Evolutionary conservation across 2,797 vertebrate genomes (phyloP).

Genomic region (Anguilla obscura): DNA sequence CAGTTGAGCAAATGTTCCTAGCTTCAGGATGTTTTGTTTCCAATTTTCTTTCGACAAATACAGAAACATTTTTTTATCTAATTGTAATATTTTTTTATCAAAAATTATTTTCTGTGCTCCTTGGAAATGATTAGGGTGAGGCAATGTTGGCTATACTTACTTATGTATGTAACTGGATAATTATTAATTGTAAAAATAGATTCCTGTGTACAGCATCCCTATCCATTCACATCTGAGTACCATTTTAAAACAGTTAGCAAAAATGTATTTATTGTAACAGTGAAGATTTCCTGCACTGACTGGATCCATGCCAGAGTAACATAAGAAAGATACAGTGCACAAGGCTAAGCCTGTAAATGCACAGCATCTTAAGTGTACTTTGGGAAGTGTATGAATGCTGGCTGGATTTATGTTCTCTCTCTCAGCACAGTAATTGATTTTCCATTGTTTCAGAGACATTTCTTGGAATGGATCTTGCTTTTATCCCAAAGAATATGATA

Average conservation of each 20-base stretch:
- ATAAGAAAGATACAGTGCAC: not conserved
- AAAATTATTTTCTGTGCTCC: no score
- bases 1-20: no score
- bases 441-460: not conserved
- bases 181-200: not conserved
- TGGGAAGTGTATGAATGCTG: constrained; percentile 1
- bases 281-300: not conserved
- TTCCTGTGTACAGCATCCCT: not conserved
- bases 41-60: not conserved
- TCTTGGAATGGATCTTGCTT: constrained; percentile 2
- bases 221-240: not conserved
- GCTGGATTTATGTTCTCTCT: not conserved
- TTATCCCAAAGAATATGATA: constrained; percentile 4
- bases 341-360: not conserved
- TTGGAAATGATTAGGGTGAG: not conserved
- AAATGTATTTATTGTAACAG: not conserved
- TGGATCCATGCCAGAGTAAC: not conserved
- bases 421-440: not conserved
- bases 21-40: not conserved
- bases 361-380: not conserved
- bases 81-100: not conserved
- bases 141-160: not conserved
- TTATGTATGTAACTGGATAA: not conserved
- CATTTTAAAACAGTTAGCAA: not conserved
- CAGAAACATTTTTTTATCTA: not conserved